A percentile compares a stretch with the other conserved stretches of the same genome.
phyloP scores from a whole-genome alignment of 2,797 vertebrate species.

The Cryptoprocta ferox region DNA sequence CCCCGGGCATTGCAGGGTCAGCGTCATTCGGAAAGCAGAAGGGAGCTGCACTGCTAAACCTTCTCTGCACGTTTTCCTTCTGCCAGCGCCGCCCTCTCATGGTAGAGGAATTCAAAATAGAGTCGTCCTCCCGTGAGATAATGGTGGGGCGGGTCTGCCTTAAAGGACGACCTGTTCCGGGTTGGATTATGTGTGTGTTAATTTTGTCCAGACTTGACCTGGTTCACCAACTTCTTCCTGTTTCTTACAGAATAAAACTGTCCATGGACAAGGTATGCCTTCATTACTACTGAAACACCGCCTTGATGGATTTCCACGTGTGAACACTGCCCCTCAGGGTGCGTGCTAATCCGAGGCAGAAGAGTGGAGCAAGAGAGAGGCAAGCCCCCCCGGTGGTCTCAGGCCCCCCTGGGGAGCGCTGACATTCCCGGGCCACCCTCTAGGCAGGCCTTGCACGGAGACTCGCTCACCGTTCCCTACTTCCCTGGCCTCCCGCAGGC shows the following conservation, averaged over 20 bases:
- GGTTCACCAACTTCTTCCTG: background rate
- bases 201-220: background rate
- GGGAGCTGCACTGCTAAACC: fast-evolving
- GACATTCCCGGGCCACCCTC: background rate
- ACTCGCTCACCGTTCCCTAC: background rate
- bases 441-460: background rate
- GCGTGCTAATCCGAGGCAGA: conserved; percentile 45
- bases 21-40: background rate
- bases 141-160: background rate
- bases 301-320: background rate
- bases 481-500: background rate
- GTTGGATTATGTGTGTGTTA: background rate
- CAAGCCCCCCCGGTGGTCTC: background rate
- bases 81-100: background rate
- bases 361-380: background rate
- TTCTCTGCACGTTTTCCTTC: background rate
- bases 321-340: conserved; percentile 23
- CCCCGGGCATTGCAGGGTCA: background rate
- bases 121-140: fast-evolving
- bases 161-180: fast-evolving
- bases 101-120: fast-evolving
- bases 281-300: conserved; percentile 77
- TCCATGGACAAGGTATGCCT: conserved; percentile 93
- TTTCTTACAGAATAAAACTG: conserved; percentile 89
- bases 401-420: fast-evolving